A percentile compares a stretch with the other conserved stretches of the same genome.
phyloP scores from a whole-genome alignment of 2,113 vertebrate genomes.

The Varanus salvator region DNA sequence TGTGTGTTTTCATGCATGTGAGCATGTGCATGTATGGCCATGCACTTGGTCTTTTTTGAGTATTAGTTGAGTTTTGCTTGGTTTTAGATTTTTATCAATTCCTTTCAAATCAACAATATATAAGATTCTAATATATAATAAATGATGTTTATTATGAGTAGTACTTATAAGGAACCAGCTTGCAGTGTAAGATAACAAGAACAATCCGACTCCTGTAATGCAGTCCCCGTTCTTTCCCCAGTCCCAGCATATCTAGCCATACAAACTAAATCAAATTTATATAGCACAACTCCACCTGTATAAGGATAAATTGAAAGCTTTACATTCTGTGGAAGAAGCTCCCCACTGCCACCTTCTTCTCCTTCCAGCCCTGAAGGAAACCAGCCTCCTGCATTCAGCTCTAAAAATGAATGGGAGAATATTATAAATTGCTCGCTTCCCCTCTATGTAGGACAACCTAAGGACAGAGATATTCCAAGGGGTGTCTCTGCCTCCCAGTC shows the following conservation, averaged over 20 bases:
- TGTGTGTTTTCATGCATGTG: too few species aligned
- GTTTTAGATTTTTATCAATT: too few species aligned
- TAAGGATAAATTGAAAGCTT: slow-evolving; percentile 1
- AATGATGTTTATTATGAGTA: too few species aligned
- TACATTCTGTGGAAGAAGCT: neutral
- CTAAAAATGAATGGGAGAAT: neutral
- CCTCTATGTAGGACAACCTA: slow-evolving; percentile 1
- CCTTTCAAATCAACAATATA: too few species aligned
- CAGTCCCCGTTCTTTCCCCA: neutral
- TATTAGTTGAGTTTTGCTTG: too few species aligned
- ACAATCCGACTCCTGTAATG: neutral
- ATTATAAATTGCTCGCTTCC: neutral
- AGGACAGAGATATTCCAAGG: slow-evolving; percentile 25
- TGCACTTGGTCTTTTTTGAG: too few species aligned
- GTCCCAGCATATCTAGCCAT: neutral
- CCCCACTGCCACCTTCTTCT: neutral
- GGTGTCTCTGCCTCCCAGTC: slow-evolving; percentile 25
- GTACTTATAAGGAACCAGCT: neutral
- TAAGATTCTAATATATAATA: too few species aligned
- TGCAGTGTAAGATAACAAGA: neutral
- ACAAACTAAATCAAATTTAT: neutral
- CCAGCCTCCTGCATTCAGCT: neutral
- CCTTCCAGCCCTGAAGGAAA: neutral
- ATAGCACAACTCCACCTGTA: neutral
- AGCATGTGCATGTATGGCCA: too few species aligned